phyloP scores from a whole-genome alignment of 2,888 invertebrate genomes.

The Cheilosia scutellata region DNA sequence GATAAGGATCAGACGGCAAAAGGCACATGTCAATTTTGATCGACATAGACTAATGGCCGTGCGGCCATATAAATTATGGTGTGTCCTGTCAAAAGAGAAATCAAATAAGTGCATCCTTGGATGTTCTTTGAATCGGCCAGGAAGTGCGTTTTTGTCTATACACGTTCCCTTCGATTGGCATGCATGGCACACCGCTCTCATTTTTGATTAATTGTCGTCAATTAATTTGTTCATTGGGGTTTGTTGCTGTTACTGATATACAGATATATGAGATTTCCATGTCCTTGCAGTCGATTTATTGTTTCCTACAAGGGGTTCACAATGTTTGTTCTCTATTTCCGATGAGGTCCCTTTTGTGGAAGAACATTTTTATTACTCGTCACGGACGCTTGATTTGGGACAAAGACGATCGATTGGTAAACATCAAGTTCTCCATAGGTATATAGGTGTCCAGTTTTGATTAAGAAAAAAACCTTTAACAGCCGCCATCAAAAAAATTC shows the following conservation, averaged over 20 bases:
- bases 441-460: background rate
- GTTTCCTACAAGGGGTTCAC: constrained; percentile 25
- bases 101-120: constrained; percentile 33
- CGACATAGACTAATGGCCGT: constrained; percentile 71
- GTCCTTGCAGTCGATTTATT: constrained; percentile 36
- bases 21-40: constrained; percentile 59
- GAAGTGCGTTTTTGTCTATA: constrained; percentile 14
- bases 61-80: constrained; percentile 71
- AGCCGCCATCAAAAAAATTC: background rate
- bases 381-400: constrained; percentile 57
- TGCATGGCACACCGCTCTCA: constrained; percentile 35
- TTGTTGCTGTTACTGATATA: constrained; percentile 44
- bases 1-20: constrained; percentile 77
- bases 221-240: constrained; percentile 67
- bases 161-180: constrained; percentile 28
- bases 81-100: constrained; percentile 57
- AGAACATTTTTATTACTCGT: constrained; percentile 44
- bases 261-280: constrained; percentile 16
- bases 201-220: constrained; percentile 73
- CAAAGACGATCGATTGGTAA: constrained; percentile 30
- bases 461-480: background rate
- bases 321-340: background rate
- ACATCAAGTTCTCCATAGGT: background rate
- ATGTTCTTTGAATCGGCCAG: constrained; percentile 18
- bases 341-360: background rate